These are phyloP conservation scores for Spilarctia lutea DNA, from an alignment of 2,888 invertebrate genomes.

Conservation along the genomic window DNA sequence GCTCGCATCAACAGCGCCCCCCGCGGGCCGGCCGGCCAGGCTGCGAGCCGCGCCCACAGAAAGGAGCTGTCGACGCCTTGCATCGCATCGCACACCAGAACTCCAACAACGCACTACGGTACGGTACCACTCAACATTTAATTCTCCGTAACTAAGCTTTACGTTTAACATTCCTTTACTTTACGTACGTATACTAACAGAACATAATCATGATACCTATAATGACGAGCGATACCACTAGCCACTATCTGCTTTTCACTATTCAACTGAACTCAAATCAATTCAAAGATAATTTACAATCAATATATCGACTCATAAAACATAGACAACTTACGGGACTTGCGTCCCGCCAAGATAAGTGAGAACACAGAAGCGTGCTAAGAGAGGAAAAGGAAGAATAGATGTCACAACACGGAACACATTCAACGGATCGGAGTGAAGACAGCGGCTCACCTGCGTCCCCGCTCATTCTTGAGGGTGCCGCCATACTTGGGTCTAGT, in stretches of 20 bases:
- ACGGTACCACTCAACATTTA: slow-evolving; percentile 86
- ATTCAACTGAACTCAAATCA: slow-evolving; percentile 84
- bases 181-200: slow-evolving; percentile 82
- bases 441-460: slow-evolving; percentile 98
- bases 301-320: slow-evolving; percentile 83
- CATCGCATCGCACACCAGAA: slow-evolving; percentile 72
- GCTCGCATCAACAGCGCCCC: slow-evolving; percentile 68
- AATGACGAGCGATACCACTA: slow-evolving; percentile 85
- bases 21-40: slow-evolving; percentile 50
- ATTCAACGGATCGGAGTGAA: slow-evolving; percentile 87
- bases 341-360: slow-evolving; percentile 85
- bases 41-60: slow-evolving; percentile 60
- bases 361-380: slow-evolving; percentile 88
- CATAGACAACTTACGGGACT: slow-evolving; percentile 84
- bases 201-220: slow-evolving; percentile 85
- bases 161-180: slow-evolving; percentile 83
- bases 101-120: slow-evolving; percentile 85
- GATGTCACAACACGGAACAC: slow-evolving; percentile 87
- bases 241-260: slow-evolving; percentile 86
- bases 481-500: slow-evolving; percentile 99
- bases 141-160: slow-evolving; percentile 84
- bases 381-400: slow-evolving; percentile 86
- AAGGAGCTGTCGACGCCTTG: slow-evolving; percentile 75
- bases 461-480: slow-evolving; percentile 99
- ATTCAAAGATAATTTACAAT: slow-evolving; percentile 84